A percentile compares a stretch with the other conserved stretches of the same genome.
phyloP scores from a whole-genome alignment of 1,140 invertebrate species.

The Philotrypesis tridentata region DNA sequence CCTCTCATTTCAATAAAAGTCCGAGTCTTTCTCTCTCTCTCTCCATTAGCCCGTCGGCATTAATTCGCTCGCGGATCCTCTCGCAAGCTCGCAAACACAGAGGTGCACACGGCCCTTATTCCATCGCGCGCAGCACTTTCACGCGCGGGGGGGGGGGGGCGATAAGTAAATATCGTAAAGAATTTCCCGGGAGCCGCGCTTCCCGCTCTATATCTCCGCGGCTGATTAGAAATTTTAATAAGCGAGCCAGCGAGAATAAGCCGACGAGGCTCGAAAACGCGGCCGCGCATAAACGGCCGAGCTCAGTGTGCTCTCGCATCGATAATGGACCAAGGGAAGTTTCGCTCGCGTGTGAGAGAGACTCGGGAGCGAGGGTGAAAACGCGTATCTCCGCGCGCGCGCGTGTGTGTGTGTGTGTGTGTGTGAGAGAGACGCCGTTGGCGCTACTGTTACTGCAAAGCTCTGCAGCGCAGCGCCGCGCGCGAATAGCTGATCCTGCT shows the following conservation, averaged over 20 bases:
- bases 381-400: not conserved
- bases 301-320: conserved; percentile 46
- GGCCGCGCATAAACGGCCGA: conserved; percentile 57
- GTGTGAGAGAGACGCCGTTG: not conserved
- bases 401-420: not conserved
- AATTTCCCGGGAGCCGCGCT: conserved; percentile 51
- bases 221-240: conserved; percentile 73
- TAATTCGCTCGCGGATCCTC: not conserved
- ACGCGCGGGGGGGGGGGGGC: not conserved
- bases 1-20: not conserved
- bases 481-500: conserved; percentile 53
- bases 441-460: not conserved
- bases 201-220: too few species aligned
- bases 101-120: not conserved
- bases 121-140: not conserved
- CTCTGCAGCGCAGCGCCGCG: too few species aligned
- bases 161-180: conserved; percentile 26
- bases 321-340: conserved; percentile 52
- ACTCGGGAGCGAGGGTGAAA: not conserved
- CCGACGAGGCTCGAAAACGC: conserved; percentile 40
- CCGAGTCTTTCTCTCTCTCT: not conserved
- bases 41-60: conserved; percentile 7
- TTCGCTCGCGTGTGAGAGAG: too few species aligned
- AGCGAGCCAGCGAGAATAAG: conserved; percentile 63
- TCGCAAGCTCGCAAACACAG: not conserved